These are phyloP conservation scores for Varanus salvator DNA, from an alignment of 2,113 vertebrate species.

Conservation along the genomic window DNA sequence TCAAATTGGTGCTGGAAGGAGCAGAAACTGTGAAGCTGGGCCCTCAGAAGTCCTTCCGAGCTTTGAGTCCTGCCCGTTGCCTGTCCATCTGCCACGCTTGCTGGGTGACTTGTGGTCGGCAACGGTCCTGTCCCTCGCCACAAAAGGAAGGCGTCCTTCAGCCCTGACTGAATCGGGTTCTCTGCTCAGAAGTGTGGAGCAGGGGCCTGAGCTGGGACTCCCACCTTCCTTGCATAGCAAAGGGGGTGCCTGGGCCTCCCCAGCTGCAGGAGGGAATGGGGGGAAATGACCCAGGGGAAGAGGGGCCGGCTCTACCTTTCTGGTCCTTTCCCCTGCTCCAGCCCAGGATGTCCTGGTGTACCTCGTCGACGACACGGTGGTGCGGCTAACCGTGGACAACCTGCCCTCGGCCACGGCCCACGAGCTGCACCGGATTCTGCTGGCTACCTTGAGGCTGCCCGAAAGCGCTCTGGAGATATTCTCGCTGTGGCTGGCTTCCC, in stretches of 20 bases:
- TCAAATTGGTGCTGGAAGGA: background rate
- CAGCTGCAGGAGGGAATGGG: background rate
- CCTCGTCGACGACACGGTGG: slow-evolving; percentile 80
- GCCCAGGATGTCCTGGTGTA: slow-evolving; percentile 87
- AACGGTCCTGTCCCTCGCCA: background rate
- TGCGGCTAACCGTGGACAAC: slow-evolving; percentile 84
- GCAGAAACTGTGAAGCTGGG: background rate
- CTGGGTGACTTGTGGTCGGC: no score
- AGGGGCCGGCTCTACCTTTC: no score
- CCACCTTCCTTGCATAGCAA: background rate
- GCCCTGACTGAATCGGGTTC: background rate
- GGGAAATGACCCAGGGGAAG: no score
- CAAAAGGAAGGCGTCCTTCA: background rate
- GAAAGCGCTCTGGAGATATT: slow-evolving; percentile 83
- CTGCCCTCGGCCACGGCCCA: slow-evolving; percentile 80
- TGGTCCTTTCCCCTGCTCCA: slow-evolving; percentile 36
- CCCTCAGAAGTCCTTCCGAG: background rate
- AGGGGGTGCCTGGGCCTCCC: background rate
- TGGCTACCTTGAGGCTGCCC: slow-evolving; percentile 83
- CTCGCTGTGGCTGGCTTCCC: slow-evolving; percentile 89
- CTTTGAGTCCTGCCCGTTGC: no score
- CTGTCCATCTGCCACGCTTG: no score
- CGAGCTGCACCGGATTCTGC: slow-evolving; percentile 84
- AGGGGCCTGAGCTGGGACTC: background rate
- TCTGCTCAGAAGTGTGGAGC: no score